Base-by-base conservation (phyloP, 1,140 invertebrate genomes). In the Gryon sp. region DNA sequence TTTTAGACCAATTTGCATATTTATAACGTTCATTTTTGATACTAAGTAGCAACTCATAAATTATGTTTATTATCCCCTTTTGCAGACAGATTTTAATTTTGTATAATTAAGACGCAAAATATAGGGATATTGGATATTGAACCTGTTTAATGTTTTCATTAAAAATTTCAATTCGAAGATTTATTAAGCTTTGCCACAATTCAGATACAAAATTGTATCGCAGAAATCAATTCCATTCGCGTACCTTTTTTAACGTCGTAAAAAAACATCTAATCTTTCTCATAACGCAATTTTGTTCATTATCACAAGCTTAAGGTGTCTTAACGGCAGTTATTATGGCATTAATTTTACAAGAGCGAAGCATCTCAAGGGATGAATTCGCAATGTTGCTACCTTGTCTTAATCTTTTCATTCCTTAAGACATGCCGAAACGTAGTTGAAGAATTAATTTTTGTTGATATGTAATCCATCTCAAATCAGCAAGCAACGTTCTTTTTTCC, bases 401-500 rank as follows among this genome's bases (percentile, higher is more conserved):
- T 59, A 74, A 74, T 74, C 70, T 65, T 73, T 73, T 73, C 28
- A 50, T 73, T 43, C 34, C 14, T 24, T 65, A 65, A 74, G 43
- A 52, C 16, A 30, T 59, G n/a, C n/a, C n/a, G n/a, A n/a, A n/a
- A 59, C 46, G 28, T 9, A 43, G 50, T 63, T 55, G 30, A 18
- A 73, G n/a, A 63, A 65, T 65, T 63, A 63, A 73, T 73, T 73
- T 50, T 36, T 32, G 15, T 18, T 8, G 18, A 22, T 45, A 50
- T 40, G 8, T 14, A 46, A 59, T 75, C 40, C 30, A 52, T 55
- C 2, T 12, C 12, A 63, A 65, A 36, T 12, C 2, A 12, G 11
- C 2, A 14, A 36, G 7, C 8, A 28, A n/a, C n/a, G n/a, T n/a
- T n/a, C n/a, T n/a, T n/a, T n/a, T n/a, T n/a, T n/a, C n/a, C n/a